Base-by-base conservation (phyloP, 2,797 vertebrate genomes). In the Galago senegalensis region DNA sequence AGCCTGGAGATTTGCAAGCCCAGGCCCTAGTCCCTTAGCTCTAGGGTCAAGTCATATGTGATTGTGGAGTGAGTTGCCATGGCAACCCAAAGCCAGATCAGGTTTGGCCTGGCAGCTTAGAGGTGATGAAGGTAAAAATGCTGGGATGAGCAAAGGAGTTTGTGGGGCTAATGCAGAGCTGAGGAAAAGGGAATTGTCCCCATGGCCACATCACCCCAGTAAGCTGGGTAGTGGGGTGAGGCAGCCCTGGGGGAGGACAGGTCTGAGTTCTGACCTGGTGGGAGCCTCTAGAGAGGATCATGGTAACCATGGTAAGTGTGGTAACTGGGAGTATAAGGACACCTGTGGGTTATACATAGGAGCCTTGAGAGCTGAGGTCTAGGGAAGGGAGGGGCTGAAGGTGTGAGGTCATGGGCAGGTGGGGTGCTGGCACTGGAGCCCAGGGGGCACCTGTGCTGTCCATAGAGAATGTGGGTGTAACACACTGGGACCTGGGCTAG, bases 81-180 rank as follows among this genome's bases (percentile, higher is more conserved):
- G 82, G 75, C 81, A 97, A 97, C 97, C 37, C 31, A 67, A 72
- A 81, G n/a, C 53, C 37, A 58, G 76, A 27, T 87, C 61, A 92
- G 53, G 46, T 92, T 93, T 84, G 92, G 49, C 65, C 53, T 91
- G 63, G 87, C 65, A 46, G 60, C 80, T 69, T 40, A 61, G 58
- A 89, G 70, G 79, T 73, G 92, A 86, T 40, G 17, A 58, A 83
- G n/a, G 89, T n/a, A 43, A 72, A 95, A 65, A 86, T 3, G 23
- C 4, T 29, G 7, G 5, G 49, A 69, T 29, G 84, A 81, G 53
- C 73, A 49, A 46, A 49, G 69, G 34, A 16, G 12, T 84, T 40
- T 92, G 69, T 79, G 89, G 20, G 31, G 53, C 40, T 40, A 60
- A 67, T 21, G 0, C 11, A 9, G n/a, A 63, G 56, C 56, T 10